Conservation (phyloP, 2,113 vertebrate genomes). For the Naja naja region DNA sequence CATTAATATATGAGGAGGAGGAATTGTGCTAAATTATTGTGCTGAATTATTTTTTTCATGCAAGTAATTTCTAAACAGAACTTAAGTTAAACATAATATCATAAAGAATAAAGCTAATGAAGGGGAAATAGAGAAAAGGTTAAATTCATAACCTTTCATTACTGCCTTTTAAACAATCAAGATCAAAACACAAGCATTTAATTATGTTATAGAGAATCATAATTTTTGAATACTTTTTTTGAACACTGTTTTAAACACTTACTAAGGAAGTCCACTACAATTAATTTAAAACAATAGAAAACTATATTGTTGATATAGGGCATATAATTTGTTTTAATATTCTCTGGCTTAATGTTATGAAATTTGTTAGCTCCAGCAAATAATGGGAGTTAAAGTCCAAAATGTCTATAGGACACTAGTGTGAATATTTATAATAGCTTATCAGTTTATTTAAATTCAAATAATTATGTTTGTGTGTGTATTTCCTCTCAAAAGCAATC, state of each 20-base stretch:
- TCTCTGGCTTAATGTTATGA: neutral
- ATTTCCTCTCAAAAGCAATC: too few species aligned
- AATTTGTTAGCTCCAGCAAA: neutral
- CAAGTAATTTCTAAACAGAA: neutral
- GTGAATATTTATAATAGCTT: too few species aligned
- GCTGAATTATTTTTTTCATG: neutral
- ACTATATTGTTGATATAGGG: neutral
- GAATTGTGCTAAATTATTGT: neutral
- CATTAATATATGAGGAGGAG: neutral
- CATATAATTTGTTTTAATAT: neutral
- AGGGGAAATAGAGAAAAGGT: slow-evolving; percentile 15
- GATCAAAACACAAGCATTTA: slow-evolving; percentile 62
- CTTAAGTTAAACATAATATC: neutral
- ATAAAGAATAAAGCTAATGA: slow-evolving; percentile 27
- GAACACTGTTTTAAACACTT: slow-evolving; percentile 11
- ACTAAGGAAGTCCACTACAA: slow-evolving; percentile 51
- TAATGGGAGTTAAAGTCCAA: neutral
- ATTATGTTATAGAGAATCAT: slow-evolving; percentile 61
- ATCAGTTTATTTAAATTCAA: too few species aligned
- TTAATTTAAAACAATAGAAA: slow-evolving; percentile 18
- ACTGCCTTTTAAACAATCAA: slow-evolving; percentile 59
- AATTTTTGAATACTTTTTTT: neutral
- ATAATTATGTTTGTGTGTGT: too few species aligned
- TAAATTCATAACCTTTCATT: slow-evolving; percentile 56
- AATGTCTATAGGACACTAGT: too few species aligned